phyloP scores from a whole-genome alignment of 23 tunicate genomes.

The Styela clava region DNA sequence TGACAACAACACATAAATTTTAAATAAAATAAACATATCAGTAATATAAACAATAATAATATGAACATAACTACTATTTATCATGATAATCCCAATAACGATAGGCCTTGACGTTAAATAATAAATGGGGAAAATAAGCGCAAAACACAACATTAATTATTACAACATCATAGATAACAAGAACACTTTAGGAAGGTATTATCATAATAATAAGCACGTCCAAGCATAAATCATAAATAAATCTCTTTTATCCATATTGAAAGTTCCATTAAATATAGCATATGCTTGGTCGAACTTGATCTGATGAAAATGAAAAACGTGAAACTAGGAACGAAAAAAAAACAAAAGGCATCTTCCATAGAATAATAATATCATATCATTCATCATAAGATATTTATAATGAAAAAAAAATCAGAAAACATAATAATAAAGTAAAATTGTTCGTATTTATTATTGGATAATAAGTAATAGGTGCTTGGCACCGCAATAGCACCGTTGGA shows the following conservation, averaged over 20 bases:
- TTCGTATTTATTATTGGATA: no score
- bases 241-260: no score
- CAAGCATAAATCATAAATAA: no score
- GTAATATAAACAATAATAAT: not conserved
- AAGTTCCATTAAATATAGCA: no score
- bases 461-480: not conserved
- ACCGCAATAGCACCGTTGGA: not conserved
- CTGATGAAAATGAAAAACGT: not conserved
- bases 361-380: no score
- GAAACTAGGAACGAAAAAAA: not conserved
- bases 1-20: not conserved
- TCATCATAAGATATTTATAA: no score
- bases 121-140: not conserved
- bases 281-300: not conserved
- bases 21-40: not conserved
- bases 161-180: no score
- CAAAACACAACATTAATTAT: not conserved
- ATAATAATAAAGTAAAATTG: no score
- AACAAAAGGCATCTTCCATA: not conserved
- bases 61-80: no score
- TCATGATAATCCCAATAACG: not conserved
- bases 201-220: no score
- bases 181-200: not conserved
- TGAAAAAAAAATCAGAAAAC: no score
- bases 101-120: not conserved